A percentile compares a stretch with the other conserved stretches of the same genome.
Conservation (phyloP, 1,140 invertebrate species). For the Platyscapa corneri region DNA sequence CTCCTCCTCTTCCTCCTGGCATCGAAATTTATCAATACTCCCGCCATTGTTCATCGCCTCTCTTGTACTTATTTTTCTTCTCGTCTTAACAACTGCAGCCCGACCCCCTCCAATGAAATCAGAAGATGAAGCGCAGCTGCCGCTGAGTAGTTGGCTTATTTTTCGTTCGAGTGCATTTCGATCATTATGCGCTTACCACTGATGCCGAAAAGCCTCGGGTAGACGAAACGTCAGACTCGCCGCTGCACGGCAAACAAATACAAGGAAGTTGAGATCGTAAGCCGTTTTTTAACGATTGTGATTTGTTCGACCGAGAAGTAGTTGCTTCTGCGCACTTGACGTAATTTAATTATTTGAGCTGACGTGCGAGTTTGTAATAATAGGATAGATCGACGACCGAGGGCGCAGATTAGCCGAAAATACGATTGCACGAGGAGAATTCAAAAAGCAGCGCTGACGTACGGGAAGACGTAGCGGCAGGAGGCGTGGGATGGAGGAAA, state of each 20-base stretch:
- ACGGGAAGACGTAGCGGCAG: too few relatives aligned
- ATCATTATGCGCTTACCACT: too few relatives aligned
- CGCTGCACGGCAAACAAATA: too few relatives aligned
- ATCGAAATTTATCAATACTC: constrained; percentile 44
- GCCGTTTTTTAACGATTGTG: too few relatives aligned
- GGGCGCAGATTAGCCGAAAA: background rate
- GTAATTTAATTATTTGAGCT: background rate
- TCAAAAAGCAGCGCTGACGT: background rate
- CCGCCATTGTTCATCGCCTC: background rate
- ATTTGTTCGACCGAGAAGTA: too few relatives aligned
- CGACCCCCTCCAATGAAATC: too few relatives aligned
- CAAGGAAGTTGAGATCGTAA: too few relatives aligned
- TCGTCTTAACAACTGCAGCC: background rate
- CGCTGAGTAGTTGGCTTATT: background rate
- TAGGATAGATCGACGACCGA: too few relatives aligned
- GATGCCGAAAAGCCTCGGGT: too few relatives aligned
- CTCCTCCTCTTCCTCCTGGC: background rate
- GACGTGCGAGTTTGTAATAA: too few relatives aligned
- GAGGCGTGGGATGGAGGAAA: constrained; percentile 6
- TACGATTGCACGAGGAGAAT: background rate
- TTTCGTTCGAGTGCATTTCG: background rate
- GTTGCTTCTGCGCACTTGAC: too few relatives aligned
- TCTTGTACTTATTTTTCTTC: background rate
- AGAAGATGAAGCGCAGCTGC: background rate
- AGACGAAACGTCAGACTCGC: too few relatives aligned